Evolutionary conservation across 2,888 invertebrate genomes (phyloP).

Genomic region (Drosophila subquinaria): DNA sequence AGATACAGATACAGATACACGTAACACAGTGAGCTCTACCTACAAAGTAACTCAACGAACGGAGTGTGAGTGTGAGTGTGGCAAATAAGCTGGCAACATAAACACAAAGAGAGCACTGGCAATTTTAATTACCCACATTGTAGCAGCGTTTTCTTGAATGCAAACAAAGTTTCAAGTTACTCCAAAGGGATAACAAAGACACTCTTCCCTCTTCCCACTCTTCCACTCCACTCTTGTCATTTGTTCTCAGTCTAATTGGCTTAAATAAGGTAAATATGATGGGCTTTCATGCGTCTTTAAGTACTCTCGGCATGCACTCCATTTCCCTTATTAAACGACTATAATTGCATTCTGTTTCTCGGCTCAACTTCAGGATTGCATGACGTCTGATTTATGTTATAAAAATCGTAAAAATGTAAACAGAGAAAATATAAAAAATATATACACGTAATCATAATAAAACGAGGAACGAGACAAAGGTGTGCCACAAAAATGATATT

Average conservation of each 20-base stretch:
- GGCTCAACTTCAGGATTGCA: conserved; percentile 39
- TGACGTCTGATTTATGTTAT: conserved; percentile 67
- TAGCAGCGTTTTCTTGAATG: conserved; percentile 43
- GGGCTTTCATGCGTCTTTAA: conserved; percentile 16
- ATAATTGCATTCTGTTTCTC: conserved; percentile 40
- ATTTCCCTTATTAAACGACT: conserved; percentile 13
- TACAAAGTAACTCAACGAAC: conserved; percentile 27
- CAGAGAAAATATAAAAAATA: conserved; percentile 21
- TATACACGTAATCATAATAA: conserved; percentile 66
- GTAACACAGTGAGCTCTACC: conserved; percentile 10
- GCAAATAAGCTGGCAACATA: conserved; percentile 57
- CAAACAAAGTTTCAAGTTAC: conserved; percentile 55
- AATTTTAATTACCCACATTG: conserved; percentile 80
- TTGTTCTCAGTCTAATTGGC: conserved; percentile 26
- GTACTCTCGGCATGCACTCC: conserved; percentile 26
- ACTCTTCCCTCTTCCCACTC: no score
- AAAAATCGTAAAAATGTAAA: conserved; percentile 58
- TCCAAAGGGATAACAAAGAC: conserved; percentile 28
- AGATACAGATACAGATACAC: background rate
- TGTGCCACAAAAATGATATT: conserved; percentile 64
- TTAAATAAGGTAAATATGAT: conserved; percentile 8
- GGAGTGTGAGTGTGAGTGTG: conserved; percentile 22
- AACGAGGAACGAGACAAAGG: conserved; percentile 49
- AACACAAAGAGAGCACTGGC: conserved; percentile 55
- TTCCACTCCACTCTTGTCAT: background rate